Conservation (phyloP, 2,888 invertebrate species). For the Galerucella pusilla region DNA sequence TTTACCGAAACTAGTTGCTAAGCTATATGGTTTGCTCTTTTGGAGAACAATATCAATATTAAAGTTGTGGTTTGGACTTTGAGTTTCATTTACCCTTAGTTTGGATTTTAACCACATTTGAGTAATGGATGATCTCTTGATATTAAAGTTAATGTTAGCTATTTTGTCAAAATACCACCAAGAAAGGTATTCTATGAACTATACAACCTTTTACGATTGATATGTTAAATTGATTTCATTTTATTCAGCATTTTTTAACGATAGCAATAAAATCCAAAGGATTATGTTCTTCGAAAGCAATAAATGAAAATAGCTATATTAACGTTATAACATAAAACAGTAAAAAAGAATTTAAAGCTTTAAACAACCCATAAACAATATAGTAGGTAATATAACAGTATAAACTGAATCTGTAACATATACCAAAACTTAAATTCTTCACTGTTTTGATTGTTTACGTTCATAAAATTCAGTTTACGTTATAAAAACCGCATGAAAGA, state of each 20-base stretch:
- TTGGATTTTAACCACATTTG: no score
- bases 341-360: not conserved
- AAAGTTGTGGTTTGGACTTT: no score
- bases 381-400: slow-evolving; percentile 14
- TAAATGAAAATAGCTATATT: not conserved
- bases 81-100: no score
- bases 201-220: no score
- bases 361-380: slow-evolving; percentile 33
- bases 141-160: no score
- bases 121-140: no score
- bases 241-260: not conserved
- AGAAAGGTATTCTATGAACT: no score
- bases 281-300: not conserved
- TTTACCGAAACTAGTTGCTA: no score
- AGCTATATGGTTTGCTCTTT: no score
- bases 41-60: no score
- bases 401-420: slow-evolving; percentile 13
- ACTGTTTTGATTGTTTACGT: slow-evolving; percentile 34
- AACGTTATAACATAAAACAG: not conserved
- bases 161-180: no score
- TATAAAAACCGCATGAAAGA: slow-evolving; percentile 39
- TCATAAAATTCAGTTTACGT: slow-evolving; percentile 38
- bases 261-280: not conserved
- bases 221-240: no score
- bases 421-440: slow-evolving; percentile 28